Evolutionary conservation across 2,797 vertebrate species (phyloP).

Genomic region (Petrocephalus schoutedeni): DNA sequence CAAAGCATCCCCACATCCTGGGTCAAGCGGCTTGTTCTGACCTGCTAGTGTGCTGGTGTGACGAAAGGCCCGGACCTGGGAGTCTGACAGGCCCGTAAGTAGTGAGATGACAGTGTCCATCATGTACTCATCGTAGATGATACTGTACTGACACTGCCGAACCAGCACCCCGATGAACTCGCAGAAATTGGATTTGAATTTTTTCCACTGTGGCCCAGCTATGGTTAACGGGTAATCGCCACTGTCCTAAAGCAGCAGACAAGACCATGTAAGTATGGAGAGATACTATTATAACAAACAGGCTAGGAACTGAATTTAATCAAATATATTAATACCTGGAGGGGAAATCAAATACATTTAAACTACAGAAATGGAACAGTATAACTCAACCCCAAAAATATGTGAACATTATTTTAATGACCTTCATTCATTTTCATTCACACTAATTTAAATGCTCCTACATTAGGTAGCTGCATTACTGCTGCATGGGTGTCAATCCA

Average conservation of each 20-base stretch:
- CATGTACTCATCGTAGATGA: conserved; percentile 99
- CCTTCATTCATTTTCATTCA: neutral
- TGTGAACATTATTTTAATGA: conserved; percentile 7
- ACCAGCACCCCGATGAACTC: conserved; percentile 97
- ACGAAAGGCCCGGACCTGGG: conserved; percentile 96
- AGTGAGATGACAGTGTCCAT: conserved; percentile 99
- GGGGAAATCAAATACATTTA: neutral
- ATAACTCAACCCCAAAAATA: neutral
- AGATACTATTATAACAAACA: neutral
- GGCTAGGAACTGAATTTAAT: neutral
- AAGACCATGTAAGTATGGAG: neutral
- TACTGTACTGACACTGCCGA: conserved; percentile 98
- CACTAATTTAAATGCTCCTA: neutral
- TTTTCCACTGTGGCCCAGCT: conserved; percentile 97
- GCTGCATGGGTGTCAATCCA: neutral
- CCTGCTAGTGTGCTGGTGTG: conserved; percentile 99
- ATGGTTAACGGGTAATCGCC: conserved; percentile 98
- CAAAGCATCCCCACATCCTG: neutral
- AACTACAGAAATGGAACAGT: neutral
- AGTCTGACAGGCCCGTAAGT: conserved; percentile 95
- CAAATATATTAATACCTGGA: neutral
- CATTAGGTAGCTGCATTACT: neutral
- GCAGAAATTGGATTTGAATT: conserved; percentile 97
- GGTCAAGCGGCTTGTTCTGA: conserved; percentile 39
- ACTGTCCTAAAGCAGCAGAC: conserved; percentile 74